Evolutionary conservation across 2,797 vertebrate genomes (phyloP).

Genomic region (Gymnothorax javanicus): DNA sequence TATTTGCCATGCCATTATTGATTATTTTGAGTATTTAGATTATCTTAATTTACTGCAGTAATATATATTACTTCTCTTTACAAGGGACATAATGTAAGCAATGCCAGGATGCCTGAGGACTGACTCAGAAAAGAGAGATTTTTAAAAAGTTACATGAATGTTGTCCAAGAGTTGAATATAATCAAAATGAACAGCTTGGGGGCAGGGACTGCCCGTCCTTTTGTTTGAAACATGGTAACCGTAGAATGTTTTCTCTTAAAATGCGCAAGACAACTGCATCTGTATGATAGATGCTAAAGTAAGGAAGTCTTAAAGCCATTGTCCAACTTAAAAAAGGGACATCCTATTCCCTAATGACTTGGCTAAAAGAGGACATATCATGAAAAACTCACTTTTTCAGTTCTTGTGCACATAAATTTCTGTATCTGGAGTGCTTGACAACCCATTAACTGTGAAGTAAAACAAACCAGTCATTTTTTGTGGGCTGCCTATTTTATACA

Average conservation of each 20-base stretch:
- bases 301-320: slow-evolving; percentile 48
- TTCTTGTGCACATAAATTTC: too few species aligned
- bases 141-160: neutral
- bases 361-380: neutral
- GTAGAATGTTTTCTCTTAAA: slow-evolving; percentile 50
- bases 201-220: slow-evolving; percentile 53
- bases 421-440: too few species aligned
- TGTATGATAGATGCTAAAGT: slow-evolving; percentile 55
- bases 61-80: neutral
- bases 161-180: neutral
- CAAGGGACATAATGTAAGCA: neutral
- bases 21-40: neutral
- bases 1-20: neutral
- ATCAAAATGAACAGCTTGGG: neutral
- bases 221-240: slow-evolving; percentile 46
- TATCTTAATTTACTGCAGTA: neutral
- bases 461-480: too few species aligned
- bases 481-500: too few species aligned
- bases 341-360: neutral
- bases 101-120: slow-evolving; percentile 7
- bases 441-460: too few species aligned
- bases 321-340: neutral
- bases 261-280: slow-evolving; percentile 35
- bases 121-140: neutral
- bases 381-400: too few species aligned